phyloP scores from a whole-genome alignment of 1,140 invertebrate genomes.

The Lordiphosa collinella region DNA sequence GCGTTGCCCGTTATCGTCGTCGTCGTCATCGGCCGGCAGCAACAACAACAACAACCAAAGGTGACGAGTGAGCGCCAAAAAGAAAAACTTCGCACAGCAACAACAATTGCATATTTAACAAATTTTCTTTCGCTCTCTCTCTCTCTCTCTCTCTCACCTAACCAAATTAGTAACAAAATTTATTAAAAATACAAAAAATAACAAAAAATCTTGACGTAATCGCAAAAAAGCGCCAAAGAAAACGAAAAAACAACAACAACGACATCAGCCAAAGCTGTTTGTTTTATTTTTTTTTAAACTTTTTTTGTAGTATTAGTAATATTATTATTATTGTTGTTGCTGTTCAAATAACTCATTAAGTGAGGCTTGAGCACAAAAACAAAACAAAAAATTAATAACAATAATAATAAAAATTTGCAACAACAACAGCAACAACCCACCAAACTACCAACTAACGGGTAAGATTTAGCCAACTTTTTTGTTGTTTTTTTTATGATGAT shows the following conservation, averaged over 20 bases:
- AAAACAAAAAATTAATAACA: slow-evolving; percentile 21
- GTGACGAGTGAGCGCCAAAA: slow-evolving; percentile 38
- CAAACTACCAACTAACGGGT: slow-evolving; percentile 8
- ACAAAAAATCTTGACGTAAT: slow-evolving; percentile 77
- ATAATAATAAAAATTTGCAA: slow-evolving; percentile 52
- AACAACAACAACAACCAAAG: slow-evolving; percentile 30
- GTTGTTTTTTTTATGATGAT: too few species aligned
- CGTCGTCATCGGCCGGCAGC: neutral
- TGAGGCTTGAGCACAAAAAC: slow-evolving; percentile 12
- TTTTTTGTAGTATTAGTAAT: slow-evolving; percentile 7
- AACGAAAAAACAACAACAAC: slow-evolving; percentile 21
- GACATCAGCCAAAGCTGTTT: slow-evolving; percentile 31
- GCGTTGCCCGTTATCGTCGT: slow-evolving; percentile 4
- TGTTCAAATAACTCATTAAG: slow-evolving; percentile 41
- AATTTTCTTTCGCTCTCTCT: slow-evolving; percentile 3
- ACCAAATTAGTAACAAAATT: slow-evolving; percentile 40
- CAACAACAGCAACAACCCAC: slow-evolving; percentile 24
- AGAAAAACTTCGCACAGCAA: slow-evolving; percentile 20
- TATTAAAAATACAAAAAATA: slow-evolving; percentile 25
- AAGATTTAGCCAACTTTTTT: too few species aligned
- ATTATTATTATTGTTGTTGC: slow-evolving; percentile 14
- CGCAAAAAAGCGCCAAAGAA: slow-evolving; percentile 46
- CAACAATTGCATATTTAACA: slow-evolving; percentile 32
- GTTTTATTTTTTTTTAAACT: slow-evolving; percentile 22
- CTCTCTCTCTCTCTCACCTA: slow-evolving; percentile 53